Conservation (phyloP, 2,888 invertebrate species). For the Pandemis heparana region DNA sequence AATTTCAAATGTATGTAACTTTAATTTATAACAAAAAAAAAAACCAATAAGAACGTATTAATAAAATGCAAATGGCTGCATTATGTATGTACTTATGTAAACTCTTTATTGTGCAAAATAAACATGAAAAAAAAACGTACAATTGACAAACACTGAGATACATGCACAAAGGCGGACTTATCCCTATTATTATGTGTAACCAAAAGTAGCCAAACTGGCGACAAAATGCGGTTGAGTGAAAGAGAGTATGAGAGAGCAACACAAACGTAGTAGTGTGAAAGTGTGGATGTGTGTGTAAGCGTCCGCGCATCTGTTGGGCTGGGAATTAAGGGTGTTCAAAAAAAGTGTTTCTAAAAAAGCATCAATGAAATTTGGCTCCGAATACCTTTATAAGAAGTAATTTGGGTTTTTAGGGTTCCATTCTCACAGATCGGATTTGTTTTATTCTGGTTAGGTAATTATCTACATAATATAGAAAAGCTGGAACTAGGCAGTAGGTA, state of each 20-base stretch:
- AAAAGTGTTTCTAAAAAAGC: slow-evolving; percentile 37
- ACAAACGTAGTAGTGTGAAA: slow-evolving; percentile 8
- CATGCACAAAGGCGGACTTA: no score
- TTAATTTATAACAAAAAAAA: no score
- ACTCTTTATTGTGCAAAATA: no score
- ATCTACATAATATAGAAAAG: not conserved
- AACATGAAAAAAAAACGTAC: no score
- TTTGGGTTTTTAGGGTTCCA: slow-evolving; percentile 17
- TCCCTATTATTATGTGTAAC: no score
- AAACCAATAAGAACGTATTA: no score
- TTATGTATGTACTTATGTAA: no score
- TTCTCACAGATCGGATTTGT: not conserved
- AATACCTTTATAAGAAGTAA: not conserved
- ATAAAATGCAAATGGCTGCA: no score
- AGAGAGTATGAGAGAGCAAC: slow-evolving; percentile 10
- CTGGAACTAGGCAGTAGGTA: no score
- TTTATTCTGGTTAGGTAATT: not conserved
- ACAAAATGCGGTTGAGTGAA: not conserved
- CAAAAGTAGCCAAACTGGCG: slow-evolving; percentile 12
- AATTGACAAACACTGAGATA: no score
- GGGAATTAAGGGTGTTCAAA: slow-evolving; percentile 27
- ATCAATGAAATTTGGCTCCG: slow-evolving; percentile 29
- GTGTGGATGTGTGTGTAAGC: slow-evolving; percentile 30
- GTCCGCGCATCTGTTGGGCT: slow-evolving; percentile 27
- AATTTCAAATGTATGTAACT: no score